Base-by-base conservation (phyloP, 2,797 vertebrate genomes). In the Spondyliosoma cantharus region DNA sequence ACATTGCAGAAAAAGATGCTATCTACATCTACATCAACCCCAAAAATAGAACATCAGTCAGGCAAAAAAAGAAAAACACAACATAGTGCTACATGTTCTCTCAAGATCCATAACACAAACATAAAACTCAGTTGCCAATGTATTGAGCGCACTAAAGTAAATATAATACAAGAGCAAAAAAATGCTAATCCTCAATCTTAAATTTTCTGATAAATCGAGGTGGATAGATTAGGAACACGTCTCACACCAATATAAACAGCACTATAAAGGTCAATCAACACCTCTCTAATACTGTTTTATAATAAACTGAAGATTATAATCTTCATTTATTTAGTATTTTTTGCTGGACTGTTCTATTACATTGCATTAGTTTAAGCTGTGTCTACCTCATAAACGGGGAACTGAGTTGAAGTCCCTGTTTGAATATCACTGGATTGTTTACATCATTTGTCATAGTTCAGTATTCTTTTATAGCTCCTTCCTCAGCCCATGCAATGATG, bases 391-490 rank as follows among this genome's bases (percentile, higher is more conserved):
- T 63, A 49, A 56, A 52, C 42, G 29, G 27, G 20, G 11, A 13
- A 22, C 11, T n/a, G 7, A 58, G 50, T 59, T 32, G 1, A 71
- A 54, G 16, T 5, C 27, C 15, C 14, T 2, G 29, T 68, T 22
- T 62, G 17, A 52, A 71, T 50, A 61, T 61, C 22, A 61, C 19
- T 59, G 29, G 46, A 68, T 64, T 71, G 60, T 86, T 82, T 77
- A 52, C 37, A 81, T 62, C 50, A 46, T 80, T 74, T 84, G 54
- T 80, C 77, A 76, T 29, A 48, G 48, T 53, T 67, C 4, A 68
- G 6, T n/a, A 45, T 54, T 8, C 29, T 65, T 71, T 82, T 32
- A n/a, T 27, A 70, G 63, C 62, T 37, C 49, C 71, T 56, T 72
- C 43, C 49, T 22, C 46, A 58, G 64, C 63, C 45, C 20, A 29